Conservation (phyloP, 2,113 vertebrate species). For the Scomber scombrus region DNA sequence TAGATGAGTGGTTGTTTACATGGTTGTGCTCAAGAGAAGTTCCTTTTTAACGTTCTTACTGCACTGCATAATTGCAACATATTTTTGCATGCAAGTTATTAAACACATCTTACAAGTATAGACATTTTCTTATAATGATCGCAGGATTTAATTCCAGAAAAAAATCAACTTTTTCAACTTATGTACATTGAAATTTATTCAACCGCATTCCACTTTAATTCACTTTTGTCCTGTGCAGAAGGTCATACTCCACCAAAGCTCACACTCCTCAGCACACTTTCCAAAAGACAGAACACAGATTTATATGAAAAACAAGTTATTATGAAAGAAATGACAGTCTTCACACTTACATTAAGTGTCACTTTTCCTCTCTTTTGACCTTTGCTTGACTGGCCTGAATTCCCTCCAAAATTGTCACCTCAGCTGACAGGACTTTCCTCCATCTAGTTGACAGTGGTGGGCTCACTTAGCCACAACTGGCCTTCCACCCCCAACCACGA, state of each 20-base stretch:
- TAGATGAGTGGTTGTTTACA: slow-evolving; percentile 64
- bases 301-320: slow-evolving; percentile 5
- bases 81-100: slow-evolving; percentile 35
- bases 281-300: neutral
- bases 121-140: slow-evolving; percentile 11
- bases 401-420: slow-evolving; percentile 38
- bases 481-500: slow-evolving; percentile 26
- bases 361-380: slow-evolving; percentile 10
- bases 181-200: slow-evolving; percentile 6
- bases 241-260: neutral
- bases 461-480: slow-evolving; percentile 35
- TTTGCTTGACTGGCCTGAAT: slow-evolving; percentile 19
- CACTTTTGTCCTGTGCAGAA: slow-evolving; percentile 4
- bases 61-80: slow-evolving; percentile 47
- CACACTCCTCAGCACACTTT: neutral
- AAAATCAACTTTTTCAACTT: neutral
- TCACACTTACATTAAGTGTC: slow-evolving; percentile 11
- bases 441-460: slow-evolving; percentile 20
- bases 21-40: slow-evolving; percentile 48
- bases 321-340: slow-evolving; percentile 11
- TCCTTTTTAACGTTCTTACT: slow-evolving; percentile 45
- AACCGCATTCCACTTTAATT: neutral
- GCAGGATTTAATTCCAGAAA: neutral
- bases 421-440: neutral
- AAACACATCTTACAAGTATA: slow-evolving; percentile 23